phyloP scores from a whole-genome alignment of 2,113 vertebrate genomes.

The Picathartes gymnocephalus region DNA sequence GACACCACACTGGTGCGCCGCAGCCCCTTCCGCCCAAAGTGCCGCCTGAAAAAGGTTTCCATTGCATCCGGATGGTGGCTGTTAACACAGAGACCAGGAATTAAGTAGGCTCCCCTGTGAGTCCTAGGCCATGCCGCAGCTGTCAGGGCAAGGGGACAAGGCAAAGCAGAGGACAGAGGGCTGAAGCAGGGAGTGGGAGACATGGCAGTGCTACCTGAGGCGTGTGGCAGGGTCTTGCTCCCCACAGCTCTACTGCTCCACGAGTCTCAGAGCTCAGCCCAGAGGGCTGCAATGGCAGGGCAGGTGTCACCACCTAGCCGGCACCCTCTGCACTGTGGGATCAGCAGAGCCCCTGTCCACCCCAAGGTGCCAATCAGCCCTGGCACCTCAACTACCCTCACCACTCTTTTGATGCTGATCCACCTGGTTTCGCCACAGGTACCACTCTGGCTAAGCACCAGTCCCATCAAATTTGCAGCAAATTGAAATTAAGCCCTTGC shows the following conservation, averaged over 20 bases:
- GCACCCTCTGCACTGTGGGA: neutral
- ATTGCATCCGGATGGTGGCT: conserved; percentile 69
- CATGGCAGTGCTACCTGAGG: neutral
- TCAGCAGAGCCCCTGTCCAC: neutral
- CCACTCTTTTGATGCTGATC: neutral
- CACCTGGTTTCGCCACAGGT: neutral
- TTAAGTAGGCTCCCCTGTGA: neutral
- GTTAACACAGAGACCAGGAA: conserved; percentile 75
- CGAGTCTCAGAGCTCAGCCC: neutral
- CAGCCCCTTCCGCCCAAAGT: conserved; percentile 72
- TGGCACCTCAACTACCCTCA: neutral
- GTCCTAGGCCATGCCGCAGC: neutral
- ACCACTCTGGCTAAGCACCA: neutral
- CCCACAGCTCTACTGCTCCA: neutral
- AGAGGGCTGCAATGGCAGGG: neutral
- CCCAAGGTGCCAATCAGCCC: accelerated
- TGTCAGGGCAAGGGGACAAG: neutral
- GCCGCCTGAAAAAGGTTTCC: conserved; percentile 87
- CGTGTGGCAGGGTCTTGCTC: accelerated
- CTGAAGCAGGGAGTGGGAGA: neutral
- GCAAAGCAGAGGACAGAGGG: neutral
- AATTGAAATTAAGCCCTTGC: neutral
- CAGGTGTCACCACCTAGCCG: accelerated
- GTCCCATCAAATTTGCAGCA: neutral
- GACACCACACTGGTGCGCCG: conserved; percentile 44